phyloP scores from a whole-genome alignment of 2,797 vertebrate species.

The Danio kyathit region DNA sequence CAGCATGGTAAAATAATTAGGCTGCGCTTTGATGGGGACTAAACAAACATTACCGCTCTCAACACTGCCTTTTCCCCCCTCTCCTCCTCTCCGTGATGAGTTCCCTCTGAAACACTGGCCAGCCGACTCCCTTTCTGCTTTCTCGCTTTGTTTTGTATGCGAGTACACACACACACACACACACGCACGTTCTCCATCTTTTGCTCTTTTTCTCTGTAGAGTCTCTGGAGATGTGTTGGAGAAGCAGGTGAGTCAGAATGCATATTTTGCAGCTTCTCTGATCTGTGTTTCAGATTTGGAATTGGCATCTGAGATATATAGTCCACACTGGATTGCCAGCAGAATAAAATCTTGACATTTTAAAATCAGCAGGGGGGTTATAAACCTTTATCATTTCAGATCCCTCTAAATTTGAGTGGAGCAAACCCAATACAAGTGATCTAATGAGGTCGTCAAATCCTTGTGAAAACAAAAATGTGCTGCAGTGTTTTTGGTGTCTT shows the following conservation, averaged over 20 bases:
- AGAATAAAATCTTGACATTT: conserved; percentile 31
- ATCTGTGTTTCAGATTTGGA: conserved; percentile 47
- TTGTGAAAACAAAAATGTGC: not conserved
- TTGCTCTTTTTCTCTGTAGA: conserved; percentile 34
- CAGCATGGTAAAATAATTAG: conserved; percentile 86
- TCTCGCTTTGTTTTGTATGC: conserved; percentile 73
- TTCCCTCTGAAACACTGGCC: conserved; percentile 63
- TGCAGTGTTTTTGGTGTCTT: not conserved
- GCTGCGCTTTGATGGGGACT: conserved; percentile 82
- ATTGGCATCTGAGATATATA: conserved; percentile 32
- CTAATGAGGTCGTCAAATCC: not conserved
- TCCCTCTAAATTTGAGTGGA: not conserved
- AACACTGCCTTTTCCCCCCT: conserved; percentile 67
- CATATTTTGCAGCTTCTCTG: conserved; percentile 71
- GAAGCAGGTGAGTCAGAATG: conserved; percentile 71
- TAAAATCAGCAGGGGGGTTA: conserved; percentile 13
- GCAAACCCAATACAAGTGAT: not conserved
- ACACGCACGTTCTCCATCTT: conserved; percentile 10
- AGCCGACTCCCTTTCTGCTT: conserved; percentile 63
- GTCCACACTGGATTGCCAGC: not conserved
- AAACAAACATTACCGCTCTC: conserved; percentile 84
- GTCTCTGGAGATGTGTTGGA: conserved; percentile 53
- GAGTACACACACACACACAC: conserved; percentile 43
- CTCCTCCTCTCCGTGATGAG: conserved; percentile 64
- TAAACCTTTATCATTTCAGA: conserved; percentile 13